Base-by-base conservation (phyloP, 2,113 vertebrate genomes). In the Casuarius casuarius region DNA sequence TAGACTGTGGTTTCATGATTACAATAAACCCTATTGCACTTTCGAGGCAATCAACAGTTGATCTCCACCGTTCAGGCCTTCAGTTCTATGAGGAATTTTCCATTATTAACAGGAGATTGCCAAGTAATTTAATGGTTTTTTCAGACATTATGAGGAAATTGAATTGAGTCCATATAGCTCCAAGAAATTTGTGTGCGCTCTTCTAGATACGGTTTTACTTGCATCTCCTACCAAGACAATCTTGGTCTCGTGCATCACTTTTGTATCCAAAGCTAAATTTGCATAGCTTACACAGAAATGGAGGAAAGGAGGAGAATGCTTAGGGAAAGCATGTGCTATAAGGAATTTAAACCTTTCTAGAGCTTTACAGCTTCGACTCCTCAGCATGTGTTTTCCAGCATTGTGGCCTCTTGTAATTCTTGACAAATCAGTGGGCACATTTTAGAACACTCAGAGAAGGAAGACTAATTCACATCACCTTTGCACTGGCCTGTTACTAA, bases 1-100 rank as follows among this genome's bases (percentile, higher is more conserved):
- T 94, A 85, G 86, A 71, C 84, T 80, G 54, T 0, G 5, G 76
- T 91, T 97, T 97, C 94, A 73, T 29, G 9, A 85, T 95, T 92
- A 94, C 81, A 97, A 84, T 93, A 96, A 97, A 97, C 95, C 46
- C 85, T 94, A 94, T 66, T 95, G 89, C 84, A 84, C 67, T 96
- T 96, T 82, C 29, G 95, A 22, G 59, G 6, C 44, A 90, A 95
- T 82, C 81, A 78, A 90, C 94, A 80, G 66, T 12, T 90, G 91
- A 91, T 76, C 72, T 96, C 78, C 65, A 44, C 68, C 87, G 94
- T 67, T 84, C 83, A 78, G 51, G 49, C 74, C 83, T 77, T 93
- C 87, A 52, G 58, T 71, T 91, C 79, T 78, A 3, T 5, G 20
- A 80, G 58, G 35, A 63, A 31, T 93, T 83, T 68, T 90, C 87